phyloP scores from a whole-genome alignment of 2,888 invertebrate species.

The Apodemia mormo region DNA sequence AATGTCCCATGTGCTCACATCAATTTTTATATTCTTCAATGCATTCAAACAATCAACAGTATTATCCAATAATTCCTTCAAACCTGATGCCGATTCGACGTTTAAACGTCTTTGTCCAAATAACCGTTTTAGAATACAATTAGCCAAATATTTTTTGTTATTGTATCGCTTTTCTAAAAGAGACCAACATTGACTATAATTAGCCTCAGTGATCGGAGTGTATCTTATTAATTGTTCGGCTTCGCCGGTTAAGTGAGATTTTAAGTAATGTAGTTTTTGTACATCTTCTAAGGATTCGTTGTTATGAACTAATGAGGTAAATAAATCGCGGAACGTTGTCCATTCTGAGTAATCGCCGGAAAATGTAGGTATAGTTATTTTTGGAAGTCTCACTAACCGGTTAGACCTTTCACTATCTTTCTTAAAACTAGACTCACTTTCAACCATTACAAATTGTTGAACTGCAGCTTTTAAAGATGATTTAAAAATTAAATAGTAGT shows the following conservation, averaged over 20 bases:
- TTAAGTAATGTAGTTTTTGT: slow-evolving; percentile 19
- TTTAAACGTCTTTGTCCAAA: slow-evolving; percentile 33
- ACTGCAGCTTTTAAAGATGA: background rate
- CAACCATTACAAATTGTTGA: background rate
- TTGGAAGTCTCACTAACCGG: background rate
- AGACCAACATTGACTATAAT: slow-evolving; percentile 36
- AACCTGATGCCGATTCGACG: slow-evolving; percentile 27
- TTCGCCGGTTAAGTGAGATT: slow-evolving; percentile 17
- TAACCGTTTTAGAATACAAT: slow-evolving; percentile 35
- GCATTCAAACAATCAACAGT: slow-evolving; percentile 37
- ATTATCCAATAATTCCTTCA: slow-evolving; percentile 41
- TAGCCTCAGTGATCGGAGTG: slow-evolving; percentile 27
- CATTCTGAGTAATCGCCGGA: slow-evolving; percentile 19
- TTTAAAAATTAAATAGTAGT: background rate
- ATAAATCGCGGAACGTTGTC: slow-evolving; percentile 22
- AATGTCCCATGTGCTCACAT: slow-evolving; percentile 35
- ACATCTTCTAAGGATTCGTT: background rate
- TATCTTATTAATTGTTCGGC: slow-evolving; percentile 6
- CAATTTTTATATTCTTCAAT: too few relatives aligned
- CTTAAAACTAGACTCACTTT: background rate
- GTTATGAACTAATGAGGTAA: slow-evolving; percentile 18
- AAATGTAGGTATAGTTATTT: slow-evolving; percentile 16
- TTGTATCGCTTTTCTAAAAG: slow-evolving; percentile 32
- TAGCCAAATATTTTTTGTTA: slow-evolving; percentile 32
- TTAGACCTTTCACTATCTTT: too few relatives aligned